Conservation (phyloP, 2,888 invertebrate species). For the Temnothorax ravouxi region DNA sequence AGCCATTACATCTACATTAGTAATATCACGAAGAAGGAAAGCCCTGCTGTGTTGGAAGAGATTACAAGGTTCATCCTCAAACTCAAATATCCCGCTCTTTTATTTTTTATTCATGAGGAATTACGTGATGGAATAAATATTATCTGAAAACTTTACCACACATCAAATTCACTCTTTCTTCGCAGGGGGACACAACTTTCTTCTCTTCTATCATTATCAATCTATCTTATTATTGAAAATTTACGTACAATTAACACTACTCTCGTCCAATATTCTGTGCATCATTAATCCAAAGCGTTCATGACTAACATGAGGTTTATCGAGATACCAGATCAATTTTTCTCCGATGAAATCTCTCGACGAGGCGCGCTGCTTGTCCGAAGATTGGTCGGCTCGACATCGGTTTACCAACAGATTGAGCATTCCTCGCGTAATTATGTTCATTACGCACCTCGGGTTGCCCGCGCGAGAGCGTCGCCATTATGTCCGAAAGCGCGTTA, state of each 20-base stretch:
- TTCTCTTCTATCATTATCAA: no score
- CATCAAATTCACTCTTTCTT: no score
- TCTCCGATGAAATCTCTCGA: slow-evolving; percentile 37
- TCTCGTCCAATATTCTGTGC: background rate
- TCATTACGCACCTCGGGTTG: slow-evolving; percentile 46
- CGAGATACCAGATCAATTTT: slow-evolving; percentile 32
- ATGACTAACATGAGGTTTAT: slow-evolving; percentile 12
- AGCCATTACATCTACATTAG: no score
- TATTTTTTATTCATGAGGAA: no score
- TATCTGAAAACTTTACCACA: no score
- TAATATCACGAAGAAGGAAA: no score
- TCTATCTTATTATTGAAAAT: background rate
- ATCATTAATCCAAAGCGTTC: slow-evolving; percentile 10
- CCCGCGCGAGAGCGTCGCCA: slow-evolving; percentile 50
- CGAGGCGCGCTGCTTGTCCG: slow-evolving; percentile 23
- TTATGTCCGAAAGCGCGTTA: slow-evolving; percentile 48
- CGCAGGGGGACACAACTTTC: no score
- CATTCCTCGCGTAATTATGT: slow-evolving; percentile 52
- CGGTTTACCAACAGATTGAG: slow-evolving; percentile 54
- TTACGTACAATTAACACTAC: background rate
- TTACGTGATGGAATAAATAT: no score
- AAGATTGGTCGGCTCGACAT: slow-evolving; percentile 41
- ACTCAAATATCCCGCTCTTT: no score
- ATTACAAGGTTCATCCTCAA: no score
- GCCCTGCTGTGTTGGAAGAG: no score